Evolutionary conservation across 2,113 vertebrate genomes (phyloP).

Genomic region (Aramus guarauna): DNA sequence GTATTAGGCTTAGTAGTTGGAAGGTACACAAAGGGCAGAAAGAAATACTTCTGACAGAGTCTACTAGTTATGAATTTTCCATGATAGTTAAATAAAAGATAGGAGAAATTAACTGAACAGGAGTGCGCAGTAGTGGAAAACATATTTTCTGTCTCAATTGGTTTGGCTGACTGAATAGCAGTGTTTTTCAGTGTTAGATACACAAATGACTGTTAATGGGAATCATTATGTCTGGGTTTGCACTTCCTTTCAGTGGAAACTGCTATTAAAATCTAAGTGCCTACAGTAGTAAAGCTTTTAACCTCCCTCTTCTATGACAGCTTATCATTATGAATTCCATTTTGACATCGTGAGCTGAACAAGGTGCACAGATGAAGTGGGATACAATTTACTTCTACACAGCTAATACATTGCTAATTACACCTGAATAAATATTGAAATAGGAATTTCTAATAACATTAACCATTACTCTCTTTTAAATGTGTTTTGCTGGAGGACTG

Average conservation of each 20-base stretch:
- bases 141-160: neutral
- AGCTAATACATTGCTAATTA: conserved; percentile 43
- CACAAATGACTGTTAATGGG: neutral
- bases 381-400: neutral
- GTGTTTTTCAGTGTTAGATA: neutral
- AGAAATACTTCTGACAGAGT: neutral
- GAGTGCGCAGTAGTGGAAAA: neutral
- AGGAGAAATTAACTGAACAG: neutral
- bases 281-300: conserved; percentile 41
- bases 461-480: conserved; percentile 2
- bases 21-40: neutral
- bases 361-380: conserved; percentile 3
- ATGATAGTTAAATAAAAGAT: neutral
- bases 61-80: neutral
- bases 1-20: neutral
- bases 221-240: neutral
- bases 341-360: neutral
- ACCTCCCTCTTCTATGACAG: neutral
- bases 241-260: neutral
- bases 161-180: neutral
- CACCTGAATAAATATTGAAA: conserved; percentile 47
- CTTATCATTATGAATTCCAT: conserved; percentile 1
- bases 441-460: neutral
- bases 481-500: neutral
- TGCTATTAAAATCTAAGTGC: conserved; percentile 18